A percentile compares a stretch with the other conserved stretches of the same genome.
Evolutionary conservation across 2,113 vertebrate genomes (phyloP).

Genomic region (Heterotis niloticus): DNA sequence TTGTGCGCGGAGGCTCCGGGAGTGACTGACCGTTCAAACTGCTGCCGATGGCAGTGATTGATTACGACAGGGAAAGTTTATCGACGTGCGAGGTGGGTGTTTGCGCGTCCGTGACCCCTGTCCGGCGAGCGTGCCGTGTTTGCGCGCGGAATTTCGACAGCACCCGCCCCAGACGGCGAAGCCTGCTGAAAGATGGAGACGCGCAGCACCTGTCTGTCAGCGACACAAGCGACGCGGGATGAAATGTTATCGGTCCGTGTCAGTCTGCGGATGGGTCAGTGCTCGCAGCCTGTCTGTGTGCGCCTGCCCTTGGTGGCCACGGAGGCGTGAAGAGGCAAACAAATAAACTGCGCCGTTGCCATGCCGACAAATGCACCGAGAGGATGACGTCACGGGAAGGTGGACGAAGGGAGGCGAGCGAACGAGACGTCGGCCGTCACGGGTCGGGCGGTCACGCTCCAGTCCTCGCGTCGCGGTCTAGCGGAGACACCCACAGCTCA

Average conservation of each 20-base stretch:
- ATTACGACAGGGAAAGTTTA: neutral
- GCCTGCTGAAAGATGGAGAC: neutral
- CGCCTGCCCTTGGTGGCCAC: neutral
- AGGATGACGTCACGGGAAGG: neutral
- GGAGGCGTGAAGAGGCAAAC: no score
- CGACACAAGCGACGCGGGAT: neutral
- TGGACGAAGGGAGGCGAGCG: neutral
- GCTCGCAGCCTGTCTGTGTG: no score
- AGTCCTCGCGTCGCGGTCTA: neutral
- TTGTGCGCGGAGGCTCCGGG: neutral
- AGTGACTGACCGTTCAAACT: neutral
- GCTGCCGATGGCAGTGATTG: neutral
- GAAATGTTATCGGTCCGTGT: neutral
- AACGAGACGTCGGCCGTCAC: neutral
- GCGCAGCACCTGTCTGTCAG: neutral
- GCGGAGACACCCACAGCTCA: neutral
- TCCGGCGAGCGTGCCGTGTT: neutral
- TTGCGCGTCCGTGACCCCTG: neutral
- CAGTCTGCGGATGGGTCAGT: no score
- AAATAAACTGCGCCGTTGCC: neutral
- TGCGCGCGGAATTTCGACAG: neutral
- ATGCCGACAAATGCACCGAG: constrained; percentile 1
- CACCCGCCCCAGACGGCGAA: neutral
- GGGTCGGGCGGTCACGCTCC: no score
- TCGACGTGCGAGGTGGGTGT: neutral